Evolutionary conservation across 2,113 vertebrate species (phyloP), one percentile per base, ranked within the genome.

Genomic region (Oreochromis tanganicae): DNA sequence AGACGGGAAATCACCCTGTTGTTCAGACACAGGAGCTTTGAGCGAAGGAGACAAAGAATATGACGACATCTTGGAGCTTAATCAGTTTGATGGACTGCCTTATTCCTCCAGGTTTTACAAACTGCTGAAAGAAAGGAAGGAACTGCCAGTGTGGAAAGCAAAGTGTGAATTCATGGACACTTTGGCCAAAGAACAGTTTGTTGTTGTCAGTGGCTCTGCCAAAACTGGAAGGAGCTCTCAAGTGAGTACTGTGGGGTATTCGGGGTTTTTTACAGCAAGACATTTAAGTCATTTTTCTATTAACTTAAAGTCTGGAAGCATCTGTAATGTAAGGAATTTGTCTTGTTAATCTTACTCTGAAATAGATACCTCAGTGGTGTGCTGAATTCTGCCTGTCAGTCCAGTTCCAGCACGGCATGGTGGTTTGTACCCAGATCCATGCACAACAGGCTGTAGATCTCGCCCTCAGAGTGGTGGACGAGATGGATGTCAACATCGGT

Each of bases 221-320:
- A 97, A 95, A 89, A 97, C 96, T 19, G 98, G 98, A 68, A 98
- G 97, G 94, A 98, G 98, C 91, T 97, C 98, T 82, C 98, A 98
- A 97, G 98, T 98, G 87, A 96, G 97, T 93, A 81, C 24, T 38
- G 32, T 27, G n/a, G 5, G 29, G 6, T 14, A 48, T 83, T 55
- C 71, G 55, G 27, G 27, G 2, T 54, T 52, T 29, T 50, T 78
- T 32, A 32, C 9, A 78, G 14, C 6, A 24, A 50, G 16, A 50
- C 27, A 52, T 78, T 78, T 78, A 29, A 50, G 43, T 29, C 6
- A 50, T 78, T 50, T 75, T 78, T 3, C 16, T 29, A 27, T 1
- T 1, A 73, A 73, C 41, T 50, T 48, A 48, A 75, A 32, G 71
- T 75, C 24, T 50, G 46, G 27, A 52, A 52, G 27, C 46, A 78